These are phyloP conservation scores for Whitmania pigra DNA, from an alignment of 1,140 invertebrate genomes.

Conservation along the genomic window DNA sequence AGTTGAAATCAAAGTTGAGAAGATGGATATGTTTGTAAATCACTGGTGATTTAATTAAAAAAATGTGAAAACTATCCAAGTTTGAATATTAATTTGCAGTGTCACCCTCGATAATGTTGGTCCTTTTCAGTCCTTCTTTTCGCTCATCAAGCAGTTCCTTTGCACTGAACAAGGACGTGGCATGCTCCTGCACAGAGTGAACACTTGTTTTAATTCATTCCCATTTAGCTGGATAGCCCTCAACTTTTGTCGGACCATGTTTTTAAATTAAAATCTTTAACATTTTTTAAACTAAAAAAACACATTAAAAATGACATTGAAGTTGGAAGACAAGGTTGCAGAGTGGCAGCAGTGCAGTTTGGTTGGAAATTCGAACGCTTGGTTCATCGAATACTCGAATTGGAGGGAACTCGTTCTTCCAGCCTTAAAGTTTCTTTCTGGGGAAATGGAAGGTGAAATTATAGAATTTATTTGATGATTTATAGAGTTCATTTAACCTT, in stretches of 20 bases:
- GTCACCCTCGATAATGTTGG: slow-evolving; percentile 15
- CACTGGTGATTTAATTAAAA: no score
- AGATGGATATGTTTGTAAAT: no score
- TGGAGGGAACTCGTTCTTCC: slow-evolving; percentile 66
- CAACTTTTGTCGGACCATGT: no score
- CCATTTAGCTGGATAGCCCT: no score
- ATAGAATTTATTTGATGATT: no score
- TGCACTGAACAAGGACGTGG: no score
- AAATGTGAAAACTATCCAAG: not conserved
- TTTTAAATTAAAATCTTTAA: no score
- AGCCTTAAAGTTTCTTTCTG: slow-evolving; percentile 71
- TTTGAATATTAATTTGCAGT: slow-evolving; percentile 8
- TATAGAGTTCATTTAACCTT: no score
- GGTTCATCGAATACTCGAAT: slow-evolving; percentile 56
- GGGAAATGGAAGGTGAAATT: slow-evolving; percentile 57
- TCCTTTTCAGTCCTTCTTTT: slow-evolving; percentile 22
- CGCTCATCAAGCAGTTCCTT: slow-evolving; percentile 51
- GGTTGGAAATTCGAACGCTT: slow-evolving; percentile 66
- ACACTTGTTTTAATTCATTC: slow-evolving; percentile 47
- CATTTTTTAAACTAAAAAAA: no score
- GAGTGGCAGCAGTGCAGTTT: slow-evolving; percentile 64
- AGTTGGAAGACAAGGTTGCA: slow-evolving; percentile 61
- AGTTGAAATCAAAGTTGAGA: no score
- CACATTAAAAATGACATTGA: no score
- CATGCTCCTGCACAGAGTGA: slow-evolving; percentile 46